phyloP scores from a whole-genome alignment of 2,888 invertebrate genomes.

The Caenorhabditis plicata region DNA sequence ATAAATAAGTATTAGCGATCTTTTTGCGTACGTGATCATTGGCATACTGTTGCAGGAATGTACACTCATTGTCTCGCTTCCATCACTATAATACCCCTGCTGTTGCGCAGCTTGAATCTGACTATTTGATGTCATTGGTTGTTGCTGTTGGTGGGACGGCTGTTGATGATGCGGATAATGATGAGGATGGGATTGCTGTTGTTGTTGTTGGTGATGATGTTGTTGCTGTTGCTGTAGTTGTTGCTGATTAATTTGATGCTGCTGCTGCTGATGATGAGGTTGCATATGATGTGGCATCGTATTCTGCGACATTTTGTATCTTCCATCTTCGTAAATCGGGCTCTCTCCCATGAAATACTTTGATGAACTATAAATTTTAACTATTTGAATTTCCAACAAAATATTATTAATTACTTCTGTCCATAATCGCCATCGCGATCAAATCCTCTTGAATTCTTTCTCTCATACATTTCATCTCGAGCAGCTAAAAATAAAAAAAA shows the following conservation, averaged over 20 bases:
- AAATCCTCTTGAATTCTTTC: not conserved
- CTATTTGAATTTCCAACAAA: too few relatives aligned
- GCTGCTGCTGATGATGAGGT: constrained; percentile 23
- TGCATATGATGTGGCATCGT: constrained; percentile 21
- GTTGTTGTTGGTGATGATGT: constrained; percentile 10
- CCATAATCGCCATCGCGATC: too few relatives aligned
- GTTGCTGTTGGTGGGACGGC: constrained; percentile 9
- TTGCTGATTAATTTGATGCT: constrained; percentile 20
- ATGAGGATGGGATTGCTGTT: constrained; percentile 17
- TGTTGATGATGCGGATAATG: constrained; percentile 7
- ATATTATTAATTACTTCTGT: too few relatives aligned
- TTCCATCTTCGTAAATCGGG: constrained; percentile 30
- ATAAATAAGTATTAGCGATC: not conserved
- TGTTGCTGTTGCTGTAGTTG: constrained; percentile 6
- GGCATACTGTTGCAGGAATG: constrained; percentile 62
- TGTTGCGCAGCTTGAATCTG: constrained; percentile 39
- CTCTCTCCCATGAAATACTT: constrained; percentile 31
- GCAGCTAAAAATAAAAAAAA: constrained; percentile 37
- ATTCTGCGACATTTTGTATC: constrained; percentile 26
- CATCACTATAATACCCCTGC: constrained; percentile 63
- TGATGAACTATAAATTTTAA: too few relatives aligned
- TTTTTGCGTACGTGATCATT: constrained; percentile 37
- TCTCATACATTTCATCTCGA: constrained; percentile 43
- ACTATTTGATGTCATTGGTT: constrained; percentile 20
- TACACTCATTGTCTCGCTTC: constrained; percentile 61